phyloP scores from a whole-genome alignment of 2,797 vertebrate genomes.

The Macrochelys suwanniensis region DNA sequence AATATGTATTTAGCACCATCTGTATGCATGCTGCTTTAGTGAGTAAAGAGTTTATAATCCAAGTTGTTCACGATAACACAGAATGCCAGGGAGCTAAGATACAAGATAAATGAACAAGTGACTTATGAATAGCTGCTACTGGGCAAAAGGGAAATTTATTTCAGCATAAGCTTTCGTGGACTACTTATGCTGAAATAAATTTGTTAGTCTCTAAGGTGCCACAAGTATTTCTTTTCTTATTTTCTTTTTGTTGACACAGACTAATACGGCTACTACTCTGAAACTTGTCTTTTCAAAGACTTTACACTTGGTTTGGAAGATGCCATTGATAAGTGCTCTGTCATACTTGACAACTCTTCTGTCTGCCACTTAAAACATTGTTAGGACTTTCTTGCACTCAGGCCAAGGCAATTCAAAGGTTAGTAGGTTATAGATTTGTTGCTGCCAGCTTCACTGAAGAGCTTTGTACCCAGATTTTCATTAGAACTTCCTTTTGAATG shows the following conservation, averaged over 20 bases:
- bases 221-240: too few species aligned
- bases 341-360: background rate
- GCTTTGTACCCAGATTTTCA: background rate
- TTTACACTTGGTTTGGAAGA: background rate
- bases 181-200: too few species aligned
- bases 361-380: background rate
- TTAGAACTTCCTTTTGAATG: background rate
- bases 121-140: background rate
- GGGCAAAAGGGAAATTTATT: background rate
- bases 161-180: too few species aligned
- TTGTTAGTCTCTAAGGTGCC: too few species aligned
- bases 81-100: background rate
- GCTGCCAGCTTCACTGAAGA: background rate
- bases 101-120: background rate
- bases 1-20: background rate
- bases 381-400: background rate
- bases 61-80: background rate
- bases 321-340: background rate
- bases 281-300: background rate
- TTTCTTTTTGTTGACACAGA: too few species aligned
- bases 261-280: too few species aligned
- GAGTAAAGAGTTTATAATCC: rapidly evolving
- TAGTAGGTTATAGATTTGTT: background rate
- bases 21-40: rapidly evolving
- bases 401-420: background rate